These are phyloP conservation scores for Crotalus helleri DNA, from an alignment of 2,113 vertebrate genomes.

Conservation along the genomic window DNA sequence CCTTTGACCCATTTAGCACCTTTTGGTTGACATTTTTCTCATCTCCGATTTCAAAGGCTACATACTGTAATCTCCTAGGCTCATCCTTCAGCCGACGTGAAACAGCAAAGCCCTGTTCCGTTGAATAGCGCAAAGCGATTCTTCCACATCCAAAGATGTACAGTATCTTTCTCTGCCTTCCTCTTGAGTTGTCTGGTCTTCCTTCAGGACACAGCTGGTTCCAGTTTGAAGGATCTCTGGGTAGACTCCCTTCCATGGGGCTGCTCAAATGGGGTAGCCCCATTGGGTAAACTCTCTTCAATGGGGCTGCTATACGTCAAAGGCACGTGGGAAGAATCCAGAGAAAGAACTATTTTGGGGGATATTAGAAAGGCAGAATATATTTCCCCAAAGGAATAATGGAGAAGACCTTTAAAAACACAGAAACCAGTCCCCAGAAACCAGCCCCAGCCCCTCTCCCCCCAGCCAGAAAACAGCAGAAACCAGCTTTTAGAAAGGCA, in stretches of 20 bases:
- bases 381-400: too few species aligned
- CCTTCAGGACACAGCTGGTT: background rate
- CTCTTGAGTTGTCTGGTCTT: background rate
- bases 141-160: background rate
- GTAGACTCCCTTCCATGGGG: background rate
- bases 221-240: background rate
- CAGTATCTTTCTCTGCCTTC: background rate
- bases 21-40: background rate
- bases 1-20: background rate
- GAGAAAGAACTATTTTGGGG: too few species aligned
- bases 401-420: too few species aligned
- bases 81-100: background rate
- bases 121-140: slow-evolving; percentile 21
- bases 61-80: background rate
- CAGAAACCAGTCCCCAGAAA: too few species aligned
- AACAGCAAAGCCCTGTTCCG: background rate
- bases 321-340: too few species aligned
- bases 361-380: too few species aligned
- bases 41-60: background rate
- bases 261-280: too few species aligned
- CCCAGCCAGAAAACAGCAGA: too few species aligned
- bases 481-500: too few species aligned
- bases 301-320: too few species aligned
- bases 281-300: background rate
- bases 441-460: too few species aligned